A percentile compares a stretch with the other conserved stretches of the same genome.
Conservation (phyloP, 1,140 invertebrate species). For the Aplysia californica region DNA sequence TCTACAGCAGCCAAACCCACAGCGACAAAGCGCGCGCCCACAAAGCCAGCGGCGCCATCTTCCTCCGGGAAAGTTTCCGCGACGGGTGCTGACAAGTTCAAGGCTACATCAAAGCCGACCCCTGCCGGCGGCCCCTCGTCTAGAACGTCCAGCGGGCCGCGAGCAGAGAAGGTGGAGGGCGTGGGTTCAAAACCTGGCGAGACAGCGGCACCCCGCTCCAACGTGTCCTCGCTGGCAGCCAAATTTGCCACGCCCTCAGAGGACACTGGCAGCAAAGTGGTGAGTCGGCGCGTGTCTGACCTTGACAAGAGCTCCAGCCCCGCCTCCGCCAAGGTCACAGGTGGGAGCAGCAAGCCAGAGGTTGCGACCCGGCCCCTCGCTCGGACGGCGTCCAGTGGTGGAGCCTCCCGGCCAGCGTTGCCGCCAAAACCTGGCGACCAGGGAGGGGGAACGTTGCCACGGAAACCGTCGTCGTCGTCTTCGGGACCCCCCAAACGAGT, state of each 20-base stretch:
- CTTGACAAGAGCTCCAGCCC: background rate
- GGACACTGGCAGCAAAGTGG: background rate
- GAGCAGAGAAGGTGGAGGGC: background rate
- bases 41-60: background rate
- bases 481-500: slow-evolving; percentile 14
- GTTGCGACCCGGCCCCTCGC: background rate
- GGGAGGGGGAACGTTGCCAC: background rate
- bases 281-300: background rate
- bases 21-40: background rate
- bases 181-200: background rate
- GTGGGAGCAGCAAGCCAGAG: background rate
- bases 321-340: background rate
- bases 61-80: background rate
- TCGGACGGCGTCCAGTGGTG: background rate
- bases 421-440: slow-evolving; percentile 16
- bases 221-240: background rate
- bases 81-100: background rate
- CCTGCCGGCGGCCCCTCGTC: background rate
- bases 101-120: background rate
- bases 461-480: background rate
- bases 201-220: background rate
- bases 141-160: background rate
- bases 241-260: background rate
- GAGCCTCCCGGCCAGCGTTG: background rate
- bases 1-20: background rate